Evolutionary conservation across 2,888 invertebrate genomes (phyloP).

Genomic region (Nasonovia ribisnigri): DNA sequence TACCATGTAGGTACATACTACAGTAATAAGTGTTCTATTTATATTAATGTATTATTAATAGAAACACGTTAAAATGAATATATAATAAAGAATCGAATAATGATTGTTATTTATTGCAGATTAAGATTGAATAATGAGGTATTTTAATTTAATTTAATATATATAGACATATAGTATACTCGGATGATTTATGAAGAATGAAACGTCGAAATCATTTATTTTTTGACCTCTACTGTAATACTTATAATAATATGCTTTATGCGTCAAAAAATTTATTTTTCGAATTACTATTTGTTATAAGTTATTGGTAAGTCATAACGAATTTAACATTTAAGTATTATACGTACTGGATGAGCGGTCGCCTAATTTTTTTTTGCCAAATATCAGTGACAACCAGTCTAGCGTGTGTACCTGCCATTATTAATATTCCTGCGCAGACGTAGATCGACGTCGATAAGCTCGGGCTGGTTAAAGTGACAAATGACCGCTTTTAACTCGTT

Average conservation of each 20-base stretch:
- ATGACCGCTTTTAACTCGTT: conserved; percentile 31
- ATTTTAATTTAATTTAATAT: neutral
- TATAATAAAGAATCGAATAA: neutral
- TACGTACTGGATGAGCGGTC: neutral
- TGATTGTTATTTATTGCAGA: conserved; percentile 5
- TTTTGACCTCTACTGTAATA: neutral
- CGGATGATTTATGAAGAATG: neutral
- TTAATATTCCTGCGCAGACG: conserved; percentile 27
- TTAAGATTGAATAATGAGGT: neutral
- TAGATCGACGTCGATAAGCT: neutral
- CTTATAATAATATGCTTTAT: neutral
- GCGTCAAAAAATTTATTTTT: neutral
- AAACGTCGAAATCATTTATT: neutral
- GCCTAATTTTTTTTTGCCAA: conserved; percentile 1
- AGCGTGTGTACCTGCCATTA: neutral
- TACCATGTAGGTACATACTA: neutral
- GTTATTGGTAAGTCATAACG: neutral
- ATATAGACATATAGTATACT: neutral
- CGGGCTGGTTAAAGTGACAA: conserved; percentile 20
- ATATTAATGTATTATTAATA: neutral
- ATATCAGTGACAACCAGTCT: conserved; percentile 29
- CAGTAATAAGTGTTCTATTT: neutral
- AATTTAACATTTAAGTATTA: neutral
- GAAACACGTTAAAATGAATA: neutral
- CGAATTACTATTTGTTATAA: neutral